Conservation (phyloP, 1,140 invertebrate species). For the Saccostrea cuccullata region DNA sequence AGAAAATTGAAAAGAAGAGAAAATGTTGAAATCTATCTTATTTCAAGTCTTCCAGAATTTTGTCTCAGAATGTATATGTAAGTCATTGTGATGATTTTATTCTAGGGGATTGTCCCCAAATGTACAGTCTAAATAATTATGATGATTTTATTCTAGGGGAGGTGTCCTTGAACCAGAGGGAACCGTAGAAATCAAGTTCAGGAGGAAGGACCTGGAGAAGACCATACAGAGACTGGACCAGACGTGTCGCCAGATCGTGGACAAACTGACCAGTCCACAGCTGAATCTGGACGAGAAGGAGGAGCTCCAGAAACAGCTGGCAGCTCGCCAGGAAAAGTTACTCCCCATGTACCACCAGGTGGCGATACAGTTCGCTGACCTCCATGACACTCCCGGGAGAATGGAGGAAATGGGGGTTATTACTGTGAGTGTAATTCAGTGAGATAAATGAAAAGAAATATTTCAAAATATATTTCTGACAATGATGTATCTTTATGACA, state of each 20-base stretch:
- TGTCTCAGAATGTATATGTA: too few relatives aligned
- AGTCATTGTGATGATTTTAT: too few relatives aligned
- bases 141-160: conserved; percentile 81
- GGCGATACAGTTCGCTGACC: conserved; percentile 96
- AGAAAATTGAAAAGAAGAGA: too few relatives aligned
- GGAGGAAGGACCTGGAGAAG: conserved; percentile 87
- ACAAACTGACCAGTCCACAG: conserved; percentile 73
- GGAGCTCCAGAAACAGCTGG: conserved; percentile 86
- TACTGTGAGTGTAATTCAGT: conserved; percentile 80
- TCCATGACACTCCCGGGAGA: conserved; percentile 97
- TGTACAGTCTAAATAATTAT: neutral
- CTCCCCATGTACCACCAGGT: conserved; percentile 93
- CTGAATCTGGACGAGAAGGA: conserved; percentile 79
- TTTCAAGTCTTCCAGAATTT: too few relatives aligned
- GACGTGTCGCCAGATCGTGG: conserved; percentile 72
- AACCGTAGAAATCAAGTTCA: conserved; percentile 98
- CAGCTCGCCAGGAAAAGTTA: conserved; percentile 87
- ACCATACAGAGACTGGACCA: conserved; percentile 80
- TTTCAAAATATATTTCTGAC: too few relatives aligned
- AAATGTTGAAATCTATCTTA: too few relatives aligned
- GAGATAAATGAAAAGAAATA: too few relatives aligned
- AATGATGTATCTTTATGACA: too few relatives aligned
- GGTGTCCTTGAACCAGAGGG: conserved; percentile 97
- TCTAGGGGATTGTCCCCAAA: too few relatives aligned
- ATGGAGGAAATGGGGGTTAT: conserved; percentile 98